These are phyloP conservation scores for Catocala fraxini DNA, from an alignment of 2,888 invertebrate genomes.

Conservation along the genomic window DNA sequence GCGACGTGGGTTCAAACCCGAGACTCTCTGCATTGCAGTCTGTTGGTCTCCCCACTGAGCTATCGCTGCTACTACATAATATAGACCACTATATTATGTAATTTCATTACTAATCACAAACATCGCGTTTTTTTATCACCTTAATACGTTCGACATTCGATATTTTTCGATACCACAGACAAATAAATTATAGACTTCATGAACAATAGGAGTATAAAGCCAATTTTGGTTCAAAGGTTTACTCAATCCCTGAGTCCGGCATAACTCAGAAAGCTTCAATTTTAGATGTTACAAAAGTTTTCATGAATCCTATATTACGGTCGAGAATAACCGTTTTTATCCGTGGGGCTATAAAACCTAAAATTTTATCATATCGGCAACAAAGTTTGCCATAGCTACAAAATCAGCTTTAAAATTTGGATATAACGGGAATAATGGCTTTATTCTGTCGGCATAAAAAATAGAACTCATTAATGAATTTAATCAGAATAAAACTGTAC, in stretches of 20 bases:
- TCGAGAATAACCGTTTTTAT: slow-evolving; percentile 8
- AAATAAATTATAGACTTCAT: too few species aligned
- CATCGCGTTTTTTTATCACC: too few species aligned
- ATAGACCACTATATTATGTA: too few species aligned
- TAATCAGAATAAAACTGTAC: slow-evolving; percentile 31
- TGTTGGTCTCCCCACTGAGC: too few species aligned
- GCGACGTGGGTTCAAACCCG: too few species aligned
- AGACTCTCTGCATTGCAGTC: too few species aligned
- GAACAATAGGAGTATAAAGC: too few species aligned
- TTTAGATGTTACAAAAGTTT: slow-evolving; percentile 2
- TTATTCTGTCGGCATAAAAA: slow-evolving; percentile 13
- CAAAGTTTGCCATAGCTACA: slow-evolving; percentile 1
- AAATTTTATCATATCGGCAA: slow-evolving; percentile 14
- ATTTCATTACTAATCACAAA: too few species aligned
- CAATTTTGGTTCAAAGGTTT: neutral
- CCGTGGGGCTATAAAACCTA: neutral
- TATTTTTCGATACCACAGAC: too few species aligned
- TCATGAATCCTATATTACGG: slow-evolving; percentile 4
- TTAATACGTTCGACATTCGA: too few species aligned
- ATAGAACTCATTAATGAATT: slow-evolving; percentile 16
- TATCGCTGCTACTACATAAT: too few species aligned
- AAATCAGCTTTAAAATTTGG: slow-evolving; percentile 6
- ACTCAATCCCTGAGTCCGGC: neutral
- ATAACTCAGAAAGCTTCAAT: neutral
- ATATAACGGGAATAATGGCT: slow-evolving; percentile 7